These are phyloP conservation scores for Notechis scutatus DNA, from an alignment of 2,113 vertebrate species.

Conservation along the genomic window DNA sequence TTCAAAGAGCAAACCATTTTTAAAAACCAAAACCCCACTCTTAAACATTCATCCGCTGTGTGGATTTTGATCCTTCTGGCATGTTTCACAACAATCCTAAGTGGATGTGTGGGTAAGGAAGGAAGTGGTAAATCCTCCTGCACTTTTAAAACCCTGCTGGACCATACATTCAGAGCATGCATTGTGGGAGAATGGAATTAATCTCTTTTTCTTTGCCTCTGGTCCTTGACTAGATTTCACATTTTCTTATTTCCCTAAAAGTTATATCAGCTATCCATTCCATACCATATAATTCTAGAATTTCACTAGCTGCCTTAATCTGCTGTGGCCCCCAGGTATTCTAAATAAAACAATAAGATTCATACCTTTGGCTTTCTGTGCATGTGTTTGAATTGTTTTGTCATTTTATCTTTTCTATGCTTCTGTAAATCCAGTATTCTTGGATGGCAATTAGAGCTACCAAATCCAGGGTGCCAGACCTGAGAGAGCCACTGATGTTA, in stretches of 20 bases:
- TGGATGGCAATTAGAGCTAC: neutral
- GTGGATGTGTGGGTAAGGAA: neutral
- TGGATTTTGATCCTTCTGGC: neutral
- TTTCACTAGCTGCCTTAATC: neutral
- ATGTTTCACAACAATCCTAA: neutral
- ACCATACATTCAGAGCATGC: neutral
- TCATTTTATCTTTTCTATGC: neutral
- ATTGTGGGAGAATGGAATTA: neutral
- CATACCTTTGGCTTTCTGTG: neutral
- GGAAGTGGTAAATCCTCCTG: neutral
- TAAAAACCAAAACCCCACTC: neutral
- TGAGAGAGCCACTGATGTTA: neutral
- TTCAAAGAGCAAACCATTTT: neutral
- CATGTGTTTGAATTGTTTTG: neutral
- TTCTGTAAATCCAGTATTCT: neutral
- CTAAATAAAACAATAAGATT: neutral
- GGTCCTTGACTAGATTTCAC: neutral
- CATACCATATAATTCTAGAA: neutral
- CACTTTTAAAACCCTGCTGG: neutral
- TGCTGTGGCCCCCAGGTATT: neutral
- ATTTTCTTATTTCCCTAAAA: neutral
- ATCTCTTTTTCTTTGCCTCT: neutral
- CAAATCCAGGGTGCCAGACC: neutral
- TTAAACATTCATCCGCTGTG: neutral
- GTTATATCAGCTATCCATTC: neutral